Evolutionary conservation across 2,797 vertebrate species (phyloP), one percentile per base, ranked within the genome.

Genomic region (Tenualosa ilisha): DNA sequence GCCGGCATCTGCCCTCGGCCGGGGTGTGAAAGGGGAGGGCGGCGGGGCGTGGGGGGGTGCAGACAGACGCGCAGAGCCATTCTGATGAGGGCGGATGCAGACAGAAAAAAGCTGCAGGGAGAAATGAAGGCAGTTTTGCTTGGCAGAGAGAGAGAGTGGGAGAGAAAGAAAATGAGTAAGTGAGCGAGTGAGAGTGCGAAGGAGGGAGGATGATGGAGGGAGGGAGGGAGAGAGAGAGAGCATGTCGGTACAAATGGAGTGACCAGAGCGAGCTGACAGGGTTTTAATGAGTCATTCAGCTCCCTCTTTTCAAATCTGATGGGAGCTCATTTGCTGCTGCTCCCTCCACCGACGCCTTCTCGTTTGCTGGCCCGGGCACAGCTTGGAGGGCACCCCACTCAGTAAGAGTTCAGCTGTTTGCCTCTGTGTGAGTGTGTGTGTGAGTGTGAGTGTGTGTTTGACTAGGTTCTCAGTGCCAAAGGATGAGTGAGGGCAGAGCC

Each of bases 311-410:
- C 68, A 75, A 75, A 82, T 86, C 79, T 87, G 75, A 87, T 84
- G 84, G 43, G 81, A 87, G 75, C 84, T 84, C 61, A 51, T 85
- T 87, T 87, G 68, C 68, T 12, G 31, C 31, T 9, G 8, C 68
- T 15, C 13, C 68, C 37, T 6, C 68, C 13, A 3, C 31, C 26
- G 24, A 31, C 13, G 31, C 37, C 68, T 20, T 3, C 63, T 65
- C 37, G 37, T 6, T 63, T 7, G n/a, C 59, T 63, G 59, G 59
- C 59, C 59, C 63, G 26, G 31, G 31, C 15, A 40, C 31, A 40
- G 68, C 31, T 75, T 75, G 68, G 68, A 75, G 68, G 68, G 17
- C 31, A 40, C 63, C 24, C 24, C 8, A 65, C 63, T 65, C 63
- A 12, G 63, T 65, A 9, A 31, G 63, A 31, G 20, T 24, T 54